A percentile compares a stretch with the other conserved stretches of the same genome.
Conservation (phyloP, 1,140 invertebrate genomes). For the Cylas formicarius region DNA sequence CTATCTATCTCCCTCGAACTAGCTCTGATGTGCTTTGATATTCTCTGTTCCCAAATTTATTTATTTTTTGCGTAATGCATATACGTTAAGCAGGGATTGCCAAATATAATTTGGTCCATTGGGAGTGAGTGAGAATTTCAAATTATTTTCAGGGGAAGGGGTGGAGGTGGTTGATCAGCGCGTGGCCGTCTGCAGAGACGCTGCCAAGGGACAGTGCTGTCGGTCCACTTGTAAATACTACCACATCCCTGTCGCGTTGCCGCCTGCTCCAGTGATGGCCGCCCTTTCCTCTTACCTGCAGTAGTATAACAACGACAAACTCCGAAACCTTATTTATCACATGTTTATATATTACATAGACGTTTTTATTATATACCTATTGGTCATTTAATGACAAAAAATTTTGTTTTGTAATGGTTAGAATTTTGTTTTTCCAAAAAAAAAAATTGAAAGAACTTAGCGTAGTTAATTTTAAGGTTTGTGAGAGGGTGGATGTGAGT, state of each 20-base stretch:
- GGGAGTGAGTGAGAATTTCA: constrained; percentile 12
- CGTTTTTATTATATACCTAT: constrained; percentile 38
- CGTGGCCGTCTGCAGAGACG: constrained; percentile 90
- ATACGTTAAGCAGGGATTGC: too few species aligned
- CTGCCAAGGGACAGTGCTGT: constrained; percentile 81
- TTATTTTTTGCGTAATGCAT: not conserved
- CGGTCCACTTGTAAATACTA: constrained; percentile 90
- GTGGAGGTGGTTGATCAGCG: constrained; percentile 89
- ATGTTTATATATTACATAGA: constrained; percentile 38
- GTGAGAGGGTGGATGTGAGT: constrained; percentile 24
- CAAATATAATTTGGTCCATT: too few species aligned
- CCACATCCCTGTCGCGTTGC: constrained; percentile 79
- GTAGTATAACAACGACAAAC: constrained; percentile 39
- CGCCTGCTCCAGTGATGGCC: constrained; percentile 61
- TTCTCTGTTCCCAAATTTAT: not conserved
- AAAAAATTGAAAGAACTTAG: too few species aligned
- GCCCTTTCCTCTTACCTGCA: constrained; percentile 45
- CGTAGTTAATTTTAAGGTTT: constrained; percentile 27
- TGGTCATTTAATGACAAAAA: constrained; percentile 40
- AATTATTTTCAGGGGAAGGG: constrained; percentile 62
- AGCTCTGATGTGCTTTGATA: not conserved
- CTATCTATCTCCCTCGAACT: too few species aligned
- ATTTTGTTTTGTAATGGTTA: constrained; percentile 33
- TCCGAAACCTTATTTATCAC: constrained; percentile 37
- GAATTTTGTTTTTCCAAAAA: constrained; percentile 22